Percentiles rank a stretch among this genome's conserved stretches.
Conservation (phyloP, 2,888 invertebrate species). For the Philereme vetulata region DNA sequence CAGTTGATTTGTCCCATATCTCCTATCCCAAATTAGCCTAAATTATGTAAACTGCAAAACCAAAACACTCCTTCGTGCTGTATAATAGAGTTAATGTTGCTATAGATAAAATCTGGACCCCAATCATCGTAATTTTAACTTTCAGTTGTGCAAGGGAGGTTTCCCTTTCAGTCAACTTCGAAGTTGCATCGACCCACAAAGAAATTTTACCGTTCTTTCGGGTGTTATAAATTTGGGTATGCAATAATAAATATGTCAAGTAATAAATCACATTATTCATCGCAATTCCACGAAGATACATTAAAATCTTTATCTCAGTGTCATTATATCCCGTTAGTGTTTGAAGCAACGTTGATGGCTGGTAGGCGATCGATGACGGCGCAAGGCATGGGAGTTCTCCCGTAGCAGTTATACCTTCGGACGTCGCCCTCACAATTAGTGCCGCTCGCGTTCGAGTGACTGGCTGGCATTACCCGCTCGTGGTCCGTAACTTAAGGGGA, state of each 20-base stretch:
- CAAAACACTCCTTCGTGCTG: too few relatives aligned
- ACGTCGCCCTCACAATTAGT: slow-evolving; percentile 54
- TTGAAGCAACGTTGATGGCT: slow-evolving; percentile 40
- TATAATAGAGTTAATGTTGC: too few relatives aligned
- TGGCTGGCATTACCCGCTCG: slow-evolving; percentile 34
- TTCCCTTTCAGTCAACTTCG: too few relatives aligned
- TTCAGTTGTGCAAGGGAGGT: too few relatives aligned
- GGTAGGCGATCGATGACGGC: slow-evolving; percentile 38
- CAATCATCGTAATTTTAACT: too few relatives aligned
- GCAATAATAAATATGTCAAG: slow-evolving; percentile 24
- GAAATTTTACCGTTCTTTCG: slow-evolving; percentile 1
- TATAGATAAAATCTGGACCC: too few relatives aligned
- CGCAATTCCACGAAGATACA: slow-evolving; percentile 34
- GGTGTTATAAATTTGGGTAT: background rate
- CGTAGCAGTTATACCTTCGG: slow-evolving; percentile 45
- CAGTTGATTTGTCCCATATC: too few relatives aligned
- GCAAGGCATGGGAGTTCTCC: slow-evolving; percentile 42
- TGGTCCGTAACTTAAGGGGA: slow-evolving; percentile 13
- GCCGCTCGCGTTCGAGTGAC: slow-evolving; percentile 47
- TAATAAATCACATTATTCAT: slow-evolving; percentile 28
- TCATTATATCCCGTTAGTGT: slow-evolving; percentile 51
- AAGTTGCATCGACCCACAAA: background rate
- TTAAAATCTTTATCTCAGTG: slow-evolving; percentile 41
- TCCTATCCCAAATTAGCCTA: too few relatives aligned
- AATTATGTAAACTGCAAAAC: too few relatives aligned